A percentile compares a stretch with the other conserved stretches of the same genome.
phyloP scores from a whole-genome alignment of 2,797 vertebrate genomes.

The Bovichtus variegatus region DNA sequence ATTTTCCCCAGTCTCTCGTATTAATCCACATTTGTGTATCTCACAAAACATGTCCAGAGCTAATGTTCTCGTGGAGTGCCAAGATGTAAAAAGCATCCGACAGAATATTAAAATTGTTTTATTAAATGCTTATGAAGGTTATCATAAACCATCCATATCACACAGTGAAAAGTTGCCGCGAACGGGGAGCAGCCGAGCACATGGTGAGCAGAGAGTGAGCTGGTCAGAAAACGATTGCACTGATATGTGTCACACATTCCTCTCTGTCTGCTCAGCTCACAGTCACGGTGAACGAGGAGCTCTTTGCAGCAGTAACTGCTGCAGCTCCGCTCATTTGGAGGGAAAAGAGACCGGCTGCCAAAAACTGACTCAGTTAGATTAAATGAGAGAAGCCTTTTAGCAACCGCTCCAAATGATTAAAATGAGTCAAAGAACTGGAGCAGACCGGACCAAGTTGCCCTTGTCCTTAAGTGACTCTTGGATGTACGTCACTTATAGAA shows the following conservation, averaged over 20 bases:
- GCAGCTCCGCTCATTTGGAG: slow-evolving; percentile 59
- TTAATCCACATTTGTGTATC: background rate
- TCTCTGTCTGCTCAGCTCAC: slow-evolving; percentile 61
- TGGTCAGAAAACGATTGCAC: slow-evolving; percentile 33
- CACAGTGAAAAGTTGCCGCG: slow-evolving; percentile 1
- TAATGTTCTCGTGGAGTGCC: background rate
- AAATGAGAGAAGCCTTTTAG: slow-evolving; percentile 68
- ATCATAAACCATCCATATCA: background rate
- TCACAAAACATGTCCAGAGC: background rate
- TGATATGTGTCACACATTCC: slow-evolving; percentile 71
- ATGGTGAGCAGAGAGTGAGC: slow-evolving; percentile 28
- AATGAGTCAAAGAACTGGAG: slow-evolving; percentile 74
- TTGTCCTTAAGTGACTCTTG: slow-evolving; percentile 55
- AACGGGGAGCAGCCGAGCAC: slow-evolving; percentile 12
- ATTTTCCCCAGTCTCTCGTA: background rate
- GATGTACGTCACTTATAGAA: background rate
- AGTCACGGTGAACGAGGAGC: slow-evolving; percentile 35
- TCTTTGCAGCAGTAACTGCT: slow-evolving; percentile 34
- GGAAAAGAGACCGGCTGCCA: slow-evolving; percentile 70
- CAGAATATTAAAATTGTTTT: background rate
- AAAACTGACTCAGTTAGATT: slow-evolving; percentile 73
- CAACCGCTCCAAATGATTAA: slow-evolving; percentile 52
- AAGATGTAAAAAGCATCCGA: background rate
- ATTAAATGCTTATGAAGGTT: background rate
- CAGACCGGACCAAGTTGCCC: slow-evolving; percentile 62